Evolutionary conservation across 2,888 invertebrate genomes (phyloP), one percentile per base, ranked within the genome.

Genomic region (Arctia plantaginis): DNA sequence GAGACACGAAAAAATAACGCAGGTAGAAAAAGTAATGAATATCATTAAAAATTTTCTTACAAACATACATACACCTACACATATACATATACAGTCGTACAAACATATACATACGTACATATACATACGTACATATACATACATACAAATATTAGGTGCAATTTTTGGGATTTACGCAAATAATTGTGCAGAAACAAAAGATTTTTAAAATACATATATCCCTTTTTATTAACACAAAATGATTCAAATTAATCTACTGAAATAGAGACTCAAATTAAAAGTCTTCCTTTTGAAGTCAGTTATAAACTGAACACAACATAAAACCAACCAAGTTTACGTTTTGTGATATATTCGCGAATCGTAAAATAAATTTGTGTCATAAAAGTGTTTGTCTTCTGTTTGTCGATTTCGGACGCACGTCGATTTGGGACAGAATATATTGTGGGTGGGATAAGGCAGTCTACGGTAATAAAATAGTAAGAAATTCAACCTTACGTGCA

Each of bases 341-440:
- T 70, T 12, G 44, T 64, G 41, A 39, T 64, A 64, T 64, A 64
- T 65, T 71, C 64, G 71, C 64, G 47, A 71, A 15, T 71, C 71
- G 71, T 71, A 71, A 71, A 71, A 71, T 71, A 47, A 70, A 71
- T 39, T 71, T 71, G 47, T 33, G 71, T 33, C 47, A 71, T 71
- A 71, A 71, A 71, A 71, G 64, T 71, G 71, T 71, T 71, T 71
- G 64, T 44, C 65, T 71, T 65, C 71, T 47, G 65, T 71, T 65
- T 71, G 44, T 71, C 27, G 33, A 33, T 71, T 71, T 64, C 65
- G 33, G 65, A 64, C 71, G 44, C 64, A 71, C 65, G 47, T 59
- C 59, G 30, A 71, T 71, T 71, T 71, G 12, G 33, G 41, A 64
- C 44, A 27, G 39, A 62, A 70, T 39, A 27, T 70, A 39, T 70